Base-by-base conservation (phyloP, 2,797 vertebrate species). In the Columba guinea region DNA sequence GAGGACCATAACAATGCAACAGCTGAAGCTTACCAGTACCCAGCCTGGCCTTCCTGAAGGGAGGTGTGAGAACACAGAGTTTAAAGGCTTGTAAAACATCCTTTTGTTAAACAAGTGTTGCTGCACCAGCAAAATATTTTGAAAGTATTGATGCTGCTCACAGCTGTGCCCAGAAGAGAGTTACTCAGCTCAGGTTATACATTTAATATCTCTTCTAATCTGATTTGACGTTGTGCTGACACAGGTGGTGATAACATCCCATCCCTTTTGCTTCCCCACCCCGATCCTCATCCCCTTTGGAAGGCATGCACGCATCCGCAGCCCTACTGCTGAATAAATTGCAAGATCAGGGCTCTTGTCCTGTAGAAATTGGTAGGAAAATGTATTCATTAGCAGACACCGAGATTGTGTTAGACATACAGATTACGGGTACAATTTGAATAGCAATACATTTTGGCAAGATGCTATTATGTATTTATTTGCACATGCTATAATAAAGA, bases 391-490 rank as follows among this genome's bases (percentile, higher is more conserved):
- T 79, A 87, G 74, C 70, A 63, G 82, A 70, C n/a, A 10, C 30
- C 7, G 59, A 79, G 87, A 41, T 13, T 34, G 75, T 3, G 7
- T 80, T n/a, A 67, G 84, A 85, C 70, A n/a, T 15, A 24, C 44
- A 44, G 85, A 80, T 80, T 69, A 74, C 2, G 27, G 75, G 71
- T 19, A 28, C 60, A 17, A 5, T 63, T 34, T 56, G 81, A 89
- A 79, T 19, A 63, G 74, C 67, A 68, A 82, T 67, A 14, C 6
- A 4, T 77, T 87, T 52, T 93, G 90, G 90, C 78, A 90, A 93
- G 92, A 83, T 89, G 84, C 84, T 95, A 51, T 90, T 89, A 90
- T 32, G 78, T 53, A 69, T 93, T 93, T 94, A 63, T 87, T 90
- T 95, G 75, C 75, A 90, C 70, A 16, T 7, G 48, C 68, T 49